A percentile compares a stretch with the other conserved stretches of the same genome.
Evolutionary conservation across 2,888 invertebrate species (phyloP).

Genomic region (Prostheceraeus crozeri): DNA sequence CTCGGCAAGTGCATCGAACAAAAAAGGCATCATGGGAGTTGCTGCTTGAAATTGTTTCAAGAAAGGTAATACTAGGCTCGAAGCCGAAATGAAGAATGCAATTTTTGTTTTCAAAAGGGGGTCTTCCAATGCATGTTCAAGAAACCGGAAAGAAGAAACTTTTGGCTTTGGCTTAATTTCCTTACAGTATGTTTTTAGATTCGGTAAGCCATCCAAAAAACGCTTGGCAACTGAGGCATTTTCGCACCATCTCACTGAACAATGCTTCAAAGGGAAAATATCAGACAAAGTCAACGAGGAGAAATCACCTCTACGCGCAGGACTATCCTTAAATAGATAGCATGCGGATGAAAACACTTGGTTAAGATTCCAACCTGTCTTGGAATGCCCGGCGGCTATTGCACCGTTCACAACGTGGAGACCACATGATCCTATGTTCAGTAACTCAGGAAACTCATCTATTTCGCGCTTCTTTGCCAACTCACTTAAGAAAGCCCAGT

Average conservation of each 20-base stretch:
- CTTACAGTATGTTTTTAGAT: constrained; percentile 10
- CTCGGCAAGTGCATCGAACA: too few species aligned
- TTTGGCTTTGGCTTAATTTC: constrained; percentile 13
- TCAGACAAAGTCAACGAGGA: background rate
- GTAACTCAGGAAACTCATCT: background rate
- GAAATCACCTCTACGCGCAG: constrained; percentile 32
- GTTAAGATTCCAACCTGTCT: constrained; percentile 16
- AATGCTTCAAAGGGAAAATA: constrained; percentile 31
- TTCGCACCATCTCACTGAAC: constrained; percentile 33
- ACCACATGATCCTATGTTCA: constrained; percentile 1
- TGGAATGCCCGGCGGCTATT: background rate
- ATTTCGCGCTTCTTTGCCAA: background rate
- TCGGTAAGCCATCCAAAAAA: background rate
- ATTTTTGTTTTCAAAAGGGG: too few species aligned
- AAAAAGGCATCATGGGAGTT: too few species aligned
- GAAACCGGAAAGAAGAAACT: constrained; percentile 1
- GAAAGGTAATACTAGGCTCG: too few species aligned
- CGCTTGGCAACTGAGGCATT: constrained; percentile 30
- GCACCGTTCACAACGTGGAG: constrained; percentile 11
- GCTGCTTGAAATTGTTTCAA: too few species aligned
- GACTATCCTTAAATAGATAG: constrained; percentile 32
- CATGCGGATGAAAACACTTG: constrained; percentile 22
- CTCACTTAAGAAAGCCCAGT: constrained; percentile 6
- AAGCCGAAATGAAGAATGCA: too few species aligned
- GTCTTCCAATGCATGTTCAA: constrained; percentile 16